Base-by-base conservation (phyloP, 1,140 invertebrate genomes). In the Olivierus martensii region DNA sequence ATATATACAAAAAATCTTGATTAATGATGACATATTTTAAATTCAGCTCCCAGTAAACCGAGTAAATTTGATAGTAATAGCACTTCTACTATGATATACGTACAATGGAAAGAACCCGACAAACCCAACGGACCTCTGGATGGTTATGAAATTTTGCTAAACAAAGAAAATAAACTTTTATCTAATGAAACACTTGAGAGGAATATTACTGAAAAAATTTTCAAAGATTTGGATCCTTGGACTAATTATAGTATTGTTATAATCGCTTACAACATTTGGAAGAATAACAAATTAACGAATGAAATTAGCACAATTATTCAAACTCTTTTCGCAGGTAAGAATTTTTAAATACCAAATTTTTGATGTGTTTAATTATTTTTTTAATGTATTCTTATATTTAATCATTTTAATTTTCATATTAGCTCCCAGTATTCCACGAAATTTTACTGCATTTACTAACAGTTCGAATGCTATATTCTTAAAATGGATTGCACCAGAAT, bases 181-280 rank as follows among this genome's bases (percentile, higher is more conserved):
- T 1, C 2, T 9, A 38, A 11, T 6, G 22, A 1, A 5, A 19
- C 4, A 7, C 17, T 36, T 18, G 9, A 34, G 2, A 47, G 44
- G 1, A 45, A 41, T 6, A n/a, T 10, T 2, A n/a, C 21, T 28
- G 11, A 0, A 7, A 34, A 28, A 14, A n/a, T 28, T 36, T 39
- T 52, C 10, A 18, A 18, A 1, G 3, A 15, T 14, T 17, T 52
- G 15, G 15, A 18, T n/a, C 51, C 51, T 2, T 71, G 52, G 49
- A 73, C 71, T 4, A 63, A 67, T 45, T 75, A 75, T 57, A 56
- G 59, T 1, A 61, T 75, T n/a, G 62, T 72, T 35, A 64, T 75
- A 4, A 68, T 71, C 52, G 72, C 72, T 4, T 73, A 66, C 48
- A 75, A 74, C 7, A 52, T 49, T 7, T 62, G 65, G 37, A 70